Evolutionary conservation across 2,888 invertebrate genomes (phyloP).

Genomic region (Drosophila subsilvestris): DNA sequence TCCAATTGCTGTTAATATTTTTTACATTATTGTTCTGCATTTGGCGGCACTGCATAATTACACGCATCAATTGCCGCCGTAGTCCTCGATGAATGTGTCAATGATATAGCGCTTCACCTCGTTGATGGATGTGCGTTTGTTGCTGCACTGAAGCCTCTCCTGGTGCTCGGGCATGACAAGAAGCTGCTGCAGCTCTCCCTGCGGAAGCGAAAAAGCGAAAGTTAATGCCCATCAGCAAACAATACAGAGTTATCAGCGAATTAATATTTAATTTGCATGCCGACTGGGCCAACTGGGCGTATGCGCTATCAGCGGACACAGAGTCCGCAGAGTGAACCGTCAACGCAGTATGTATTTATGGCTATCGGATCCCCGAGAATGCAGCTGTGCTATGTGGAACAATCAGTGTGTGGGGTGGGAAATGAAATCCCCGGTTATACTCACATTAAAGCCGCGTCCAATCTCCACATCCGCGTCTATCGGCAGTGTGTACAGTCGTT

Average conservation of each 20-base stretch:
- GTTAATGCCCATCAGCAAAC: conserved; percentile 26
- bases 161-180: conserved; percentile 82
- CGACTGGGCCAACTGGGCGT: conserved; percentile 40
- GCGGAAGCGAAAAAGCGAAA: conserved; percentile 37
- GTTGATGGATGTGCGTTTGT: conserved; percentile 82
- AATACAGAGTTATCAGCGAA: conserved; percentile 50
- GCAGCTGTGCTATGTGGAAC: conserved; percentile 8
- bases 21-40: conserved; percentile 19
- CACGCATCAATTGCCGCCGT: conserved; percentile 78
- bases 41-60: conserved; percentile 17
- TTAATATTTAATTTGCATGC: conserved; percentile 51
- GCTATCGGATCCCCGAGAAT: conserved; percentile 5
- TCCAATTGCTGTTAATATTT: conserved; percentile 7
- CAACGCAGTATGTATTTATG: conserved; percentile 38
- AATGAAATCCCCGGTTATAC: conserved; percentile 55
- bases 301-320: conserved; percentile 53
- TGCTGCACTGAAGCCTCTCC: conserved; percentile 83
- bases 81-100: conserved; percentile 84
- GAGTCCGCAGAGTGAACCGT: conserved; percentile 8
- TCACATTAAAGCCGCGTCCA: conserved; percentile 83
- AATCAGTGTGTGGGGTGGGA: background rate
- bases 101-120: conserved; percentile 84
- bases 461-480: conserved; percentile 83
- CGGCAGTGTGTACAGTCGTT: conserved; percentile 83
- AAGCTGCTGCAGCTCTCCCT: conserved; percentile 83